Evolutionary conservation across 2,113 vertebrate genomes (phyloP).

Genomic region (Pseudopipra pipra): DNA sequence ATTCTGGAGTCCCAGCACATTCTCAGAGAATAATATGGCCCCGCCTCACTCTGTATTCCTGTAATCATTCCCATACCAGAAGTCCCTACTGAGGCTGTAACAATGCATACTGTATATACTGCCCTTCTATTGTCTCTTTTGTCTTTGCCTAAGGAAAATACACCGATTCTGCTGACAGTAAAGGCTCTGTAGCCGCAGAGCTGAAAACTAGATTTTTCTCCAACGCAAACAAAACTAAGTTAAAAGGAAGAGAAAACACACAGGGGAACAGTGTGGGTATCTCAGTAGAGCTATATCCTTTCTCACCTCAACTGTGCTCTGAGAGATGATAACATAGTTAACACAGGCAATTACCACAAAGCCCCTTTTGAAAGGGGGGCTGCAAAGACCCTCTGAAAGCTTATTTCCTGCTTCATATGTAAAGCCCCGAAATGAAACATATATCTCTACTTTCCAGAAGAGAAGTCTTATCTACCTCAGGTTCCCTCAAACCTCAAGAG

Average conservation of each 20-base stretch:
- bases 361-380: background rate
- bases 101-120: constrained; percentile 18
- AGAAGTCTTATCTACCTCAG: background rate
- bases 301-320: background rate
- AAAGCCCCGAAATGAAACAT: background rate
- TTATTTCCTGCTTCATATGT: background rate
- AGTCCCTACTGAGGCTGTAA: constrained; percentile 25
- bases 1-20: background rate
- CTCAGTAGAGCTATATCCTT: background rate
- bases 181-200: background rate
- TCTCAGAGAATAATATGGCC: background rate
- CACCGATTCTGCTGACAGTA: constrained; percentile 12
- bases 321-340: background rate
- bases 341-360: background rate
- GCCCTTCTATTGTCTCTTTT: constrained; percentile 17
- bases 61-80: constrained; percentile 29
- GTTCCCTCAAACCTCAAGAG: background rate
- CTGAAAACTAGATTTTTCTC: constrained; percentile 10
- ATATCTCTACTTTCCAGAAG: background rate
- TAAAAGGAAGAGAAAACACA: background rate
- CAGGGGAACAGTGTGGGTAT: background rate
- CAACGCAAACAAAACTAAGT: background rate
- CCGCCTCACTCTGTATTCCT: background rate
- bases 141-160: constrained; percentile 47
- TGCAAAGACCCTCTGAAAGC: background rate